These are phyloP conservation scores for Leptopilina syphax DNA, from an alignment of 2,888 invertebrate species.

Conservation along the genomic window DNA sequence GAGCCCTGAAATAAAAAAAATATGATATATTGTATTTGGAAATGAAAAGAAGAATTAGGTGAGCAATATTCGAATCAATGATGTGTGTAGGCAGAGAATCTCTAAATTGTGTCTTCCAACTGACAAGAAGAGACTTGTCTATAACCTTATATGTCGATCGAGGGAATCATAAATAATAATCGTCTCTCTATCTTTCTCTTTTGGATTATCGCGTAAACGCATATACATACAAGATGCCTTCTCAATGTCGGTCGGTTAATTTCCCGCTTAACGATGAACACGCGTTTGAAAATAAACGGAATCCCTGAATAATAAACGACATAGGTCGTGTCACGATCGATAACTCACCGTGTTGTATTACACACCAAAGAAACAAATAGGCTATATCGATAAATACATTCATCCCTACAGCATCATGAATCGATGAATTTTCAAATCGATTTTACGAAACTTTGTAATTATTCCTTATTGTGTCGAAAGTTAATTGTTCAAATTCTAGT, in stretches of 20 bases:
- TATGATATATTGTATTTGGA: background rate
- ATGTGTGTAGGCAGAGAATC: constrained; percentile 60
- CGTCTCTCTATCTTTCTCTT: constrained; percentile 43
- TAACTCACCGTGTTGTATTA: constrained; percentile 18
- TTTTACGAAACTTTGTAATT: constrained; percentile 23
- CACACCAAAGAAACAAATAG: constrained; percentile 19
- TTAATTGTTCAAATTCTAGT: background rate
- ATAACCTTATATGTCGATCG: constrained; percentile 62
- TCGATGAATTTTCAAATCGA: constrained; percentile 22
- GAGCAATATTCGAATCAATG: constrained; percentile 50
- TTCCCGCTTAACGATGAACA: constrained; percentile 40
- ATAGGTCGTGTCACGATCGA: constrained; percentile 34
- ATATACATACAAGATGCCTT: constrained; percentile 39
- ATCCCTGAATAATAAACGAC: constrained; percentile 37
- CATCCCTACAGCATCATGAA: constrained; percentile 1
- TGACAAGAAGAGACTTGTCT: constrained; percentile 62
- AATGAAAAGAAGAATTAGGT: background rate
- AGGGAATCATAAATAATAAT: constrained; percentile 72
- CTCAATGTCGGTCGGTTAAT: constrained; percentile 49
- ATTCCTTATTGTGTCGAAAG: background rate
- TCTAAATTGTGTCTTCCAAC: constrained; percentile 47
- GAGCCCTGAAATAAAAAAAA: no score
- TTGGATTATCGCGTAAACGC: constrained; percentile 61
- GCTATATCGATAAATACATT: constrained; percentile 1
- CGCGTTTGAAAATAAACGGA: constrained; percentile 39